phyloP scores from a whole-genome alignment of 2,888 invertebrate species.

The Hirtodrosophila duncani region DNA sequence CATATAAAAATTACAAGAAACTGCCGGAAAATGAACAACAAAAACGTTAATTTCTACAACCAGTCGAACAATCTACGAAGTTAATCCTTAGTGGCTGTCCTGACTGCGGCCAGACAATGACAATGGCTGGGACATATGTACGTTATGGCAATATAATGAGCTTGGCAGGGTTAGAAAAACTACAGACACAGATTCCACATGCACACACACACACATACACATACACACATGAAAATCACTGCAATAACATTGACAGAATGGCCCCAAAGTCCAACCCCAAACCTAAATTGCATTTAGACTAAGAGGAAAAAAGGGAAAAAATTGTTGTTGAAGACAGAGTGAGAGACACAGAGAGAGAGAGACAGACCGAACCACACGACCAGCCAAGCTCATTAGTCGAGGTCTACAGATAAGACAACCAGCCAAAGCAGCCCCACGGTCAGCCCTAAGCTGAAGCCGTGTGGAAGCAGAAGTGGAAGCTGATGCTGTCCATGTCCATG shows the following conservation, averaged over 20 bases:
- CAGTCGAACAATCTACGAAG: conserved; percentile 44
- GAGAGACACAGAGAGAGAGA: conserved; percentile 16
- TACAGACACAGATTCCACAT: conserved; percentile 20
- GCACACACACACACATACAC: not conserved
- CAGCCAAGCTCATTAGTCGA: conserved; percentile 60
- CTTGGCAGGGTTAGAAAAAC: conserved; percentile 36
- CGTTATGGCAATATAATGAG: conserved; percentile 77
- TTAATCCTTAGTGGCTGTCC: conserved; percentile 63
- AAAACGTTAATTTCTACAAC: conserved; percentile 54
- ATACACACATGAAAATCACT: conserved; percentile 54
- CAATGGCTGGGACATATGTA: conserved; percentile 34
- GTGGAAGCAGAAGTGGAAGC: not conserved
- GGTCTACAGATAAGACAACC: conserved; percentile 57
- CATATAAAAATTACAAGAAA: conserved; percentile 50
- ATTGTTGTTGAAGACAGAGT: conserved; percentile 12
- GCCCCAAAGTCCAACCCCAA: conserved; percentile 15
- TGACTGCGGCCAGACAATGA: conserved; percentile 35
- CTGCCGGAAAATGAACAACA: conserved; percentile 10
- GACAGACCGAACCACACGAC: conserved; percentile 8
- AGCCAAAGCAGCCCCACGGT: conserved; percentile 23
- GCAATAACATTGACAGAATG: conserved; percentile 56
- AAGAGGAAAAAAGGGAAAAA: conserved; percentile 18
- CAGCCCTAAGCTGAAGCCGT: conserved; percentile 13
- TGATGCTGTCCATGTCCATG: conserved; percentile 10
- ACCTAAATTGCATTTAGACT: conserved; percentile 14